Conservation (phyloP, 2,113 vertebrate species). For the Laticauda colubrina region DNA sequence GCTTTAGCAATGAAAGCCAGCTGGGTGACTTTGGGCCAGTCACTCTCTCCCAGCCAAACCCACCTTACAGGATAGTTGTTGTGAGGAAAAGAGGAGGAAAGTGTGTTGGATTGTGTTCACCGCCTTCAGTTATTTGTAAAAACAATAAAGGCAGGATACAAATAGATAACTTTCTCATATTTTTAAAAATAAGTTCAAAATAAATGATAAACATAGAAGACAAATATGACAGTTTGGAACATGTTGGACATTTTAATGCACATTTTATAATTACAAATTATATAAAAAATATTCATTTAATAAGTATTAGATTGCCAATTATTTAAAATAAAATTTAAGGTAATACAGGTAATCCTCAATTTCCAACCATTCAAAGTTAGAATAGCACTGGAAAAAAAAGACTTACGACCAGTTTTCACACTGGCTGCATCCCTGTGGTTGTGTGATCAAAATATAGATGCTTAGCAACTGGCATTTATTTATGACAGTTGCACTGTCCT, state of each 20-base stretch:
- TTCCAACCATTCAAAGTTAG: not conserved
- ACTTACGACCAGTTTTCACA: not conserved
- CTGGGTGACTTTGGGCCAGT: not conserved
- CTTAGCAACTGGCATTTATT: not conserved
- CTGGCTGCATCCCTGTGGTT: not conserved
- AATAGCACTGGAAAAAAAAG: not conserved
- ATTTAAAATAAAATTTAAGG: conserved; percentile 2
- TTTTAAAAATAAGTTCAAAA: not conserved
- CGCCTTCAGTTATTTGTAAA: not conserved
- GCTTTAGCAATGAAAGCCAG: not conserved
- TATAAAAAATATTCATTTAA: not conserved
- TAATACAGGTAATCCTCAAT: not conserved
- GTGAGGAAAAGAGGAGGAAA: not conserved
- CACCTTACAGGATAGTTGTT: not conserved
- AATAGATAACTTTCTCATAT: not conserved
- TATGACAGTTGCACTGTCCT: not conserved
- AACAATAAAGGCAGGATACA: not conserved
- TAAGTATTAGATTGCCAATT: not conserved
- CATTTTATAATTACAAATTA: not conserved
- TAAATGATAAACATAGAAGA: not conserved
- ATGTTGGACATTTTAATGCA: not conserved
- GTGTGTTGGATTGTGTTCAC: not conserved
- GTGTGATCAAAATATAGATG: not conserved
- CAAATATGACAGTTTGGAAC: not conserved
- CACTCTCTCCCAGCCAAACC: not conserved